Evolutionary conservation across 2,113 vertebrate species (phyloP).

Genomic region (Chamaea fasciata): DNA sequence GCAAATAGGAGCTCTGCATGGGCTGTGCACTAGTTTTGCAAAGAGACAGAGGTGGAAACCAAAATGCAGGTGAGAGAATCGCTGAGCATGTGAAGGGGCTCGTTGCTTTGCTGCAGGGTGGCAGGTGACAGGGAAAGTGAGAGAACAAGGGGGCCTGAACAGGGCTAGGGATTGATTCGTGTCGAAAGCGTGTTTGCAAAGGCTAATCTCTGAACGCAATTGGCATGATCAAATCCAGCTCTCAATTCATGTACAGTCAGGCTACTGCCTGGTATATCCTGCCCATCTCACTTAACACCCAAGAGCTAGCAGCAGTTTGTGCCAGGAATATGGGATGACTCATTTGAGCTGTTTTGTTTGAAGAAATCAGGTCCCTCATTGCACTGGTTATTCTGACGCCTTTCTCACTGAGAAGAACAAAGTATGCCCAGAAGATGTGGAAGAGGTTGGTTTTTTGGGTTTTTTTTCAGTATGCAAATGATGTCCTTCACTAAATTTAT

Average conservation of each 20-base stretch:
- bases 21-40: background rate
- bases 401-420: background rate
- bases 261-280: background rate
- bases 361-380: background rate
- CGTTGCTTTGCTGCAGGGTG: background rate
- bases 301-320: background rate
- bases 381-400: background rate
- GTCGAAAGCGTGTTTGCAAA: background rate
- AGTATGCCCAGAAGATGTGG: background rate
- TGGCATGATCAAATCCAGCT: background rate
- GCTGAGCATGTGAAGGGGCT: background rate
- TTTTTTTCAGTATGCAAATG: background rate
- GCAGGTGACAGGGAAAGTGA: background rate
- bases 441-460: background rate
- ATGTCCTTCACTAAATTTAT: background rate
- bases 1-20: background rate
- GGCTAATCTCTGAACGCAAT: background rate
- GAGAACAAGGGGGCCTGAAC: background rate
- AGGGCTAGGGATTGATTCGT: background rate
- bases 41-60: background rate
- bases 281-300: background rate
- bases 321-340: constrained; percentile 13
- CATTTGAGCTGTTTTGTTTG: constrained; percentile 6
- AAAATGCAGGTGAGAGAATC: background rate
- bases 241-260: background rate